phyloP scores from a whole-genome alignment of 2,797 vertebrate genomes.

The Arremon brunneinucha region DNA sequence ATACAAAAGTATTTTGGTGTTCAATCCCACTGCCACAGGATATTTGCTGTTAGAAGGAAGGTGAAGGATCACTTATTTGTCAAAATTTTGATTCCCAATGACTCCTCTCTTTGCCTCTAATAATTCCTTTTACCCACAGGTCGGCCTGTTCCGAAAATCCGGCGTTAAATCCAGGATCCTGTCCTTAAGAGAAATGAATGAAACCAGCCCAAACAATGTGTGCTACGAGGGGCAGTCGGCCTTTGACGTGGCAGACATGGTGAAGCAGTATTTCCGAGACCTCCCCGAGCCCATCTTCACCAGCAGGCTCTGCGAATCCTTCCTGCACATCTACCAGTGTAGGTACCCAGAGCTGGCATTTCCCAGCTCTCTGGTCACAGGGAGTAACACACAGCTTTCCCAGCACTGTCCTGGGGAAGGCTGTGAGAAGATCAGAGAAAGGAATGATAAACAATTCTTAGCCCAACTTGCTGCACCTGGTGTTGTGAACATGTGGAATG shows the following conservation, averaged over 20 bases:
- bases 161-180: slow-evolving; percentile 90
- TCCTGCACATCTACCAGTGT: slow-evolving; percentile 92
- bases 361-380: not conserved
- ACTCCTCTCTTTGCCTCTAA: not conserved
- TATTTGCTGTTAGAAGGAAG: not conserved
- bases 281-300: slow-evolving; percentile 87
- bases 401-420: not conserved
- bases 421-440: not conserved
- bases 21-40: not conserved
- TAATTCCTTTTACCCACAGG: slow-evolving; percentile 63
- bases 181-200: slow-evolving; percentile 84
- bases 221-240: slow-evolving; percentile 84
- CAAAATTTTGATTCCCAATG: not conserved
- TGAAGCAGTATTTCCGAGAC: slow-evolving; percentile 91
- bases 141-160: slow-evolving; percentile 88
- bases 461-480: not conserved
- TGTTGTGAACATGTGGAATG: not conserved
- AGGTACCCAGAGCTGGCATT: slow-evolving; percentile 6
- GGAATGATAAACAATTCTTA: not conserved
- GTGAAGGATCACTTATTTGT: not conserved
- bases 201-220: slow-evolving; percentile 74
- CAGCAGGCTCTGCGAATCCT: slow-evolving; percentile 83
- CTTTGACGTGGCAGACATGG: slow-evolving; percentile 89
- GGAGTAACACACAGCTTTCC: not conserved
- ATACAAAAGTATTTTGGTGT: not conserved